Base-by-base conservation (phyloP, 2,113 vertebrate species). In the Gallinago media region DNA sequence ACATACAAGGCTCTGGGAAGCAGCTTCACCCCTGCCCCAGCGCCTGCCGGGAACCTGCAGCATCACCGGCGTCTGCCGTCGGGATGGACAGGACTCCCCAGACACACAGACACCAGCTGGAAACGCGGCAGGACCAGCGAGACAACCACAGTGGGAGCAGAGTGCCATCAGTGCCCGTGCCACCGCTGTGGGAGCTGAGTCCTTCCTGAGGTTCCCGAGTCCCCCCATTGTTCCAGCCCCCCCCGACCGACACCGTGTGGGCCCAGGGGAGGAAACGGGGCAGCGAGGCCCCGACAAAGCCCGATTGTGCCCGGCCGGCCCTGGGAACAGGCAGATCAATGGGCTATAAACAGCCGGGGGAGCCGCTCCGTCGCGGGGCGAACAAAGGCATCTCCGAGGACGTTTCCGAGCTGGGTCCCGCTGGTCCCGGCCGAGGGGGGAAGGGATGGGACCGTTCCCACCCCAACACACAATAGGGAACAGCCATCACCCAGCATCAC, bases 211-310 rank as follows among this genome's bases (percentile, higher is more conserved):
- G 22, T 52, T 52, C 50, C 50, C 50, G 3, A 52, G 8, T 52
- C 50, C 26, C 49, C 52, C 3, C 66, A 31, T 21, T n/a, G 40
- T 47, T 56, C 17, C 47, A 18, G 38, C 75, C 52, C 40, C 82
- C 70, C n/a, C 46, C 2, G 0, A 1, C 18, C 0, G 0, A 26
- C 67, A 6, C 29, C 0, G 8, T 1, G 0, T 3, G 46, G 85
- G 78, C 65, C 78, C 23, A 15, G 83, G 84, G 89, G 78, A 95
- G 96, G 92, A 96, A 96, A 88, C 2, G 15, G 92, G 74, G 73
- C 81, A 89, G 85, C 0, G 1, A 66, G 81, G 67, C 75, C 89
- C 71, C 27, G 8, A 71, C 94, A 92, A 66, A 76, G 92, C 56
- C 29, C 61, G 1, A 92, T 81, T 92, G 94, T 96, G 93, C 94